Conservation (phyloP, 2,888 invertebrate species). For the Trissolcus japonicus region DNA sequence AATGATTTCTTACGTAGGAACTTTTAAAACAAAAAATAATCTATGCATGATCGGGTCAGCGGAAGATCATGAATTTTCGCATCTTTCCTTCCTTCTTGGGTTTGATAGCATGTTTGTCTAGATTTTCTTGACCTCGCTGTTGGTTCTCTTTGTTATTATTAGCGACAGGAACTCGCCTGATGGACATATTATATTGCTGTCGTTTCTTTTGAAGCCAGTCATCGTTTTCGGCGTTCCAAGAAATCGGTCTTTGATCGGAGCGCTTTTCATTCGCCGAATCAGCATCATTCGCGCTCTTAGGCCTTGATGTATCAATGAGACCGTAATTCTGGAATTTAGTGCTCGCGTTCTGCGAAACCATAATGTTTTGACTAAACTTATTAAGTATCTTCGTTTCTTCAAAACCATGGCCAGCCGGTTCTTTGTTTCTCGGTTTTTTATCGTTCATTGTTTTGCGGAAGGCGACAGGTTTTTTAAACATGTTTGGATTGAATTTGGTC, state of each 20-base stretch:
- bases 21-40: neutral
- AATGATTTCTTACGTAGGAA: too few species aligned
- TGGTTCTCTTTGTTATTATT: conserved; percentile 68
- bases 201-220: conserved; percentile 70
- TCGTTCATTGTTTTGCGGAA: conserved; percentile 69
- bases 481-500: conserved; percentile 73
- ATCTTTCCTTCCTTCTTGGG: conserved; percentile 61
- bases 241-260: conserved; percentile 65
- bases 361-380: conserved; percentile 68
- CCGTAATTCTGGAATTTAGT: conserved; percentile 72
- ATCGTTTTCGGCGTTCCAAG: conserved; percentile 70
- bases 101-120: conserved; percentile 55
- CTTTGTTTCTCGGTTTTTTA: conserved; percentile 56
- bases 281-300: conserved; percentile 45
- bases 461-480: conserved; percentile 68
- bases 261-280: conserved; percentile 46
- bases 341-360: conserved; percentile 63
- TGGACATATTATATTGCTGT: conserved; percentile 67
- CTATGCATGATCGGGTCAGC: conserved; percentile 44
- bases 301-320: conserved; percentile 63
- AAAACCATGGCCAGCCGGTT: conserved; percentile 37
- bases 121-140: conserved; percentile 43
- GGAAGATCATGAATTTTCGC: conserved; percentile 71
- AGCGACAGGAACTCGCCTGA: conserved; percentile 58
- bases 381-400: conserved; percentile 65